A percentile compares a stretch with the other conserved stretches of the same genome.
phyloP scores from a whole-genome alignment of 2,888 invertebrate species.

The Schrankia costaestrigalis region DNA sequence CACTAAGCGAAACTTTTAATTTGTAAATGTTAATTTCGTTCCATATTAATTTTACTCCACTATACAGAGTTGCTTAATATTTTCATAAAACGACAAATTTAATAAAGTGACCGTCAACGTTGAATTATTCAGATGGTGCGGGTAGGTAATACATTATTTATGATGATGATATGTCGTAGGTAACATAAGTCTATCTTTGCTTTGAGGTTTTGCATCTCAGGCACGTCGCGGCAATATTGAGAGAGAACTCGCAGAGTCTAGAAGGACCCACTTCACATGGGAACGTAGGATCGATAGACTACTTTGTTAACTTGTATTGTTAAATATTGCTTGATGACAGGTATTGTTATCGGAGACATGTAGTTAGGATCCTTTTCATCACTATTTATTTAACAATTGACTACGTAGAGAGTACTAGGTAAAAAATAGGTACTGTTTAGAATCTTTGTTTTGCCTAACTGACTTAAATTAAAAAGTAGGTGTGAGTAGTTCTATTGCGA shows the following conservation, averaged over 20 bases:
- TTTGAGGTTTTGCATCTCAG: constrained; percentile 72
- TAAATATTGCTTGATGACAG: constrained; percentile 11
- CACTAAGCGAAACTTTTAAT: constrained; percentile 40
- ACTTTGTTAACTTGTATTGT: constrained; percentile 11
- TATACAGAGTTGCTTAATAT: constrained; percentile 49
- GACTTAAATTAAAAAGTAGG: no score
- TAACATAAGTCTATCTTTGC: constrained; percentile 64
- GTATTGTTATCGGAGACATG: neutral
- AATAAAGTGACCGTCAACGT: constrained; percentile 73
- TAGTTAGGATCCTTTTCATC: no score
- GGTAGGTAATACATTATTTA: constrained; percentile 75
- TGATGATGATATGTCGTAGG: constrained; percentile 73
- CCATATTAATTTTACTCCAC: constrained; percentile 53
- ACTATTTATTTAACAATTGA: no score
- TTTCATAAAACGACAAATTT: constrained; percentile 74
- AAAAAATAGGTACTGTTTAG: no score
- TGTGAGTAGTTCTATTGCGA: no score
- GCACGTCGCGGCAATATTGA: constrained; percentile 68
- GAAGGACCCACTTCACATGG: constrained; percentile 23
- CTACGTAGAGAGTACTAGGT: no score
- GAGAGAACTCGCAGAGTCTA: constrained; percentile 28
- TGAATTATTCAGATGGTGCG: constrained; percentile 72
- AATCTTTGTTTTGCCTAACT: no score
- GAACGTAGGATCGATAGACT: constrained; percentile 11
- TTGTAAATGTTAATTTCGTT: constrained; percentile 49